Conservation (phyloP, 2,888 invertebrate species). For the Drosophila flavopinicola region DNA sequence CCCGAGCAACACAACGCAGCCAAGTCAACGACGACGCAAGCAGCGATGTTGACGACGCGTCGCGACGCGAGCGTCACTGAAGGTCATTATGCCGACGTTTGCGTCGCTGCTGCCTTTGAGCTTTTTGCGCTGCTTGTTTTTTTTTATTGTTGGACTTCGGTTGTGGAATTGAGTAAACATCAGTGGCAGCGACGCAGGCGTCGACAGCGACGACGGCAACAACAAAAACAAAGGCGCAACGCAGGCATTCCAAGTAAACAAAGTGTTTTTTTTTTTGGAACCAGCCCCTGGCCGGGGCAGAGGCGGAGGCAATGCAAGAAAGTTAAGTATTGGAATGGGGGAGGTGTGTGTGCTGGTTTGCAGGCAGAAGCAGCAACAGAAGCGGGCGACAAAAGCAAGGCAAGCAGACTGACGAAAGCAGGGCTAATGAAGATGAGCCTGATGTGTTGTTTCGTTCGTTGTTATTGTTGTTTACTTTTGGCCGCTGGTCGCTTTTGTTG, state of each 20-base stretch:
- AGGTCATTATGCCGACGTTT: conserved; percentile 74
- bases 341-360: conserved; percentile 1
- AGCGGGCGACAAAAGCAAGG: conserved; percentile 14
- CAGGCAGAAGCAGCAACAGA: conserved; percentile 7
- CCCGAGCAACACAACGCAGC: conserved; percentile 59
- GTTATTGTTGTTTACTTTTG: conserved; percentile 62
- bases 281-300: conserved; percentile 39
- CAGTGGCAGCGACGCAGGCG: conserved; percentile 58
- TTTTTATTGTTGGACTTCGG: conserved; percentile 68
- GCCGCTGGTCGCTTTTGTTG: conserved; percentile 72
- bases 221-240: conserved; percentile 68
- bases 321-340: conserved; percentile 53
- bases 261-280: conserved; percentile 58
- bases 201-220: conserved; percentile 30
- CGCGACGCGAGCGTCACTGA: conserved; percentile 67
- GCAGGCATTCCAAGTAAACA: conserved; percentile 79
- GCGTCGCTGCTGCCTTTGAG: conserved; percentile 49
- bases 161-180: conserved; percentile 77
- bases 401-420: conserved; percentile 58
- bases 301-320: conserved; percentile 75
- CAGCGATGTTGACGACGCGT: conserved; percentile 32
- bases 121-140: conserved; percentile 59
- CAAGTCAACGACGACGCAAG: conserved; percentile 26
- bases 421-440: conserved; percentile 79
- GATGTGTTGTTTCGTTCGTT: conserved; percentile 66